Evolutionary conservation across 2,888 invertebrate genomes (phyloP), one percentile per base, ranked within the genome.

Genomic region (Drosophila atroscutellata): DNA sequence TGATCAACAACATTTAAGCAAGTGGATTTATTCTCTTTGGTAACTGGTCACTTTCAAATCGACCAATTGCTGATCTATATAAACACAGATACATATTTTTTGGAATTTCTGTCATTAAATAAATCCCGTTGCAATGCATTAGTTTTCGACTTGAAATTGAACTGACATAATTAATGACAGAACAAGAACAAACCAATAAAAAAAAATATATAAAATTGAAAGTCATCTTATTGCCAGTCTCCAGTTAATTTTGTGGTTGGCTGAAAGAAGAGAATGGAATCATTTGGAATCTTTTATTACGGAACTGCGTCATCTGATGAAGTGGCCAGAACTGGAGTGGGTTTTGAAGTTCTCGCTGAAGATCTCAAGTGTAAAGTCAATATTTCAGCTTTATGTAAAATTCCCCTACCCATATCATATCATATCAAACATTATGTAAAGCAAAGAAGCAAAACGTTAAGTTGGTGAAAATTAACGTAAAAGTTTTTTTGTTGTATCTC

Each of bases 111-210:
- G 39, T 60, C 47, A 42, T 24, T 49, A 7, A 30, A 65, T 73
- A 69, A 68, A 61, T 77, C 47, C 52, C 58, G 42, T 60, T 42
- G 30, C 32, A 42, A 42, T 68, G 49, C 13, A 26, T 30, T 49
- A 39, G 4, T 36, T 58, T 47, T 26, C 37, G n/a, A 24, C 39
- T 57, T 69, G 74, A 74, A 81, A 78, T 76, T 56, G 75, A 77
- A 63, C 75, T 86, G 88, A 75, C 79, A 86, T 86, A 77, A 88
- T 90, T 86, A 77, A 80, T 81, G 68, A 63, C 65, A 77, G 72
- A 69, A 72, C 63, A 62, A 66, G 65, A 67, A 66, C 70, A 67
- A 57, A 51, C 42, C 64, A 45, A 70, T 54, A 66, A 42, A 42
- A 51, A 51, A 66, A 72, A 51, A 20, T 28, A 62, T 34, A 80